phyloP scores from a whole-genome alignment of 2,888 invertebrate genomes.

The Eupithecia abbreviata region DNA sequence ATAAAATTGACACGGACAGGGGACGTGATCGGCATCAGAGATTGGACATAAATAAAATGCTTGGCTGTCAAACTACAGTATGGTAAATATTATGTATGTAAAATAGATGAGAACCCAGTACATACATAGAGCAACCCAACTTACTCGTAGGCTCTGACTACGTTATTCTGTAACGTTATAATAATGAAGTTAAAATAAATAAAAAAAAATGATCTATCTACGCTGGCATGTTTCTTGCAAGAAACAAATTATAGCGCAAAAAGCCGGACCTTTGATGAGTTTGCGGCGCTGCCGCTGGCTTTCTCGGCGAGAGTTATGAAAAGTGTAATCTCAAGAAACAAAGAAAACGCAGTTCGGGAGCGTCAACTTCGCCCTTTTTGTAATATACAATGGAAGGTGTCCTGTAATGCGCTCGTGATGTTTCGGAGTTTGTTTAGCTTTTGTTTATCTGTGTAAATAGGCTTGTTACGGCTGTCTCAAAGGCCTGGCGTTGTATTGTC shows the following conservation, averaged over 20 bases:
- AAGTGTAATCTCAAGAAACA: slow-evolving; percentile 64
- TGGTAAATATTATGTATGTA: no score
- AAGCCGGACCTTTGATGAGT: slow-evolving; percentile 60
- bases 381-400: slow-evolving; percentile 53
- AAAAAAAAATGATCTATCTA: no score
- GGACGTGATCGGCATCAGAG: no score
- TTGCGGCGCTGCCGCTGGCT: slow-evolving; percentile 34
- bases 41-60: no score
- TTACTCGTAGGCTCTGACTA: not conserved
- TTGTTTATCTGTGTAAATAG: slow-evolving; percentile 42
- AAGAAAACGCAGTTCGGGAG: slow-evolving; percentile 50
- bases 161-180: no score
- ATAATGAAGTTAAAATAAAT: no score
- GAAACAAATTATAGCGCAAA: slow-evolving; percentile 53
- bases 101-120: no score
- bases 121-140: no score
- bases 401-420: slow-evolving; percentile 49
- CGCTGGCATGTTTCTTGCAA: not conserved
- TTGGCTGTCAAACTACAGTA: no score
- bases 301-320: slow-evolving; percentile 39
- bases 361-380: slow-evolving; percentile 52
- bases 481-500: slow-evolving; percentile 32
- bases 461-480: slow-evolving; percentile 37
- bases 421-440: slow-evolving; percentile 38
- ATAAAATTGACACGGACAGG: no score